Conservation (phyloP, 2,797 vertebrate genomes). For the Tinamus major region DNA sequence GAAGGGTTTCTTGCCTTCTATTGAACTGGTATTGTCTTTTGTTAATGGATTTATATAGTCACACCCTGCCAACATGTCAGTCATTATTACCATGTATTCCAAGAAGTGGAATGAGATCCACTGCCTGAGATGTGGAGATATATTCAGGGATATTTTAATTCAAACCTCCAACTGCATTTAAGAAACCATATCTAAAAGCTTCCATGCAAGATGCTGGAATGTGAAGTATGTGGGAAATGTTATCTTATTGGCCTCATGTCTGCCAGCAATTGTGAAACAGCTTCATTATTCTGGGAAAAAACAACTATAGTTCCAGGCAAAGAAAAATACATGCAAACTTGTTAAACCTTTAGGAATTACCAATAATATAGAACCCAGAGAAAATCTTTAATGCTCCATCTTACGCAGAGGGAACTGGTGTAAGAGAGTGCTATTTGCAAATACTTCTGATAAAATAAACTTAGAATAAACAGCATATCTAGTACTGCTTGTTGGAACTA, state of each 20-base stretch:
- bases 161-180: conserved; percentile 43
- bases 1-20: neutral
- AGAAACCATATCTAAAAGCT: conserved; percentile 48
- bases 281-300: conserved; percentile 60
- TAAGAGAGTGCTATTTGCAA: neutral
- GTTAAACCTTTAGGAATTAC: conserved; percentile 19
- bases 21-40: conserved; percentile 39
- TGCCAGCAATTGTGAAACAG: conserved; percentile 64
- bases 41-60: conserved; percentile 34
- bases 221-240: conserved; percentile 64
- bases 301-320: conserved; percentile 30
- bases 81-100: neutral
- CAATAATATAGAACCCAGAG: neutral
- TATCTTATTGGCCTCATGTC: conserved; percentile 62
- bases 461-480: neutral
- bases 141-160: conserved; percentile 27
- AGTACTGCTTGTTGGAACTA: neutral
- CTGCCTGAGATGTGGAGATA: neutral
- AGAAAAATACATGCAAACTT: conserved; percentile 26
- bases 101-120: neutral
- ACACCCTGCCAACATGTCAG: conserved; percentile 43
- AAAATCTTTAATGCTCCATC: neutral
- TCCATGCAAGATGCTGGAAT: conserved; percentile 50
- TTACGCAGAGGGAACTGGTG: neutral
- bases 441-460: neutral